Evolutionary conservation across 1,140 invertebrate genomes (phyloP), one percentile per base, ranked within the genome.

Genomic region (Cotesia typhae): DNA sequence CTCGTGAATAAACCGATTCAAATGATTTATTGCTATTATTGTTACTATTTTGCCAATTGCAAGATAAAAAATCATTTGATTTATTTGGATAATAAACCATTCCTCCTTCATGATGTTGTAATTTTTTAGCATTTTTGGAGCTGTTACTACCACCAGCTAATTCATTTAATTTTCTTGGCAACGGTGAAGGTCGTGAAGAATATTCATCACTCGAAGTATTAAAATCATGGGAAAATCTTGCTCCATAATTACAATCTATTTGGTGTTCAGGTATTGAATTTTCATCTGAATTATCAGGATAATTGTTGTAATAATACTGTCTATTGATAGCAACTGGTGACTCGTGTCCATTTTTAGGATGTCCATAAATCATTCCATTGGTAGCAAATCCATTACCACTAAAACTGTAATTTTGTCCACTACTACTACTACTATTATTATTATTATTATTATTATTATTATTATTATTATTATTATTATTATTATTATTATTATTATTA

Each of bases 361-460:
- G 77, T 17, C 73, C 76, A 59, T 80, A 76, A 17, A 78, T 75
- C 65, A 81, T 73, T 2, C 81, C 78, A 28, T 81, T 82, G 41
- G 61, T 80, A 6, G 67, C 63, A 0, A 47, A 41, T 37, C 66
- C 64, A 9, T 77, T 74, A n/a, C 51, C 71, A n/a, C 51, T 72
- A 7, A 73, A 57, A 10, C 59, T 59, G 12, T 17, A 67, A 7
- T 36, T 53, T 41, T 78, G 76, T 6, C 74, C 74, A n/a, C 57
- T 71, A 12, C 61, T 4, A n/a, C 53, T 35, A 9, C 60, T 47
- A 36, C 41, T 67, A n/a, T 65, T 75, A 1, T 80, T 77, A 7
- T 76, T 68, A 53, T 80, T 76, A 4, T 82, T 80, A n/a, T 76
- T 77, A 41, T 84, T 79, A 4, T 80, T 77, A 28, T 82, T 51